These are phyloP conservation scores for Megalurothrips usitatus DNA, from an alignment of 2,888 invertebrate genomes.

Conservation along the genomic window DNA sequence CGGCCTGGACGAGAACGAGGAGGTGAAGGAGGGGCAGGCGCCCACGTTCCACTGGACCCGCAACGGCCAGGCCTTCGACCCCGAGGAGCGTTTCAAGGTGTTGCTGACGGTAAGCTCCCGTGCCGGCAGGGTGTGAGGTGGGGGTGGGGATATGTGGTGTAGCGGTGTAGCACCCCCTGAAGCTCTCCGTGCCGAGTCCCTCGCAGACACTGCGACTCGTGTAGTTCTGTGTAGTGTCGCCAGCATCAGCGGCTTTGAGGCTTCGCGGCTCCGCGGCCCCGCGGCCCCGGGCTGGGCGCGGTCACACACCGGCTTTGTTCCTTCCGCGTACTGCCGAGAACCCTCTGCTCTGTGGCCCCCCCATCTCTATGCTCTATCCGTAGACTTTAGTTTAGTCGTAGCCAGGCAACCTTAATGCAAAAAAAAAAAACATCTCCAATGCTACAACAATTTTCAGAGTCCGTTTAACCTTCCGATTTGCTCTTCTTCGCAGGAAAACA, in stretches of 20 bases:
- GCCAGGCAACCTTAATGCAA: neutral
- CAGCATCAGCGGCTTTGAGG: too few species aligned
- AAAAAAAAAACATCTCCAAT: neutral
- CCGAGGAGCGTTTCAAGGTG: constrained; percentile 88
- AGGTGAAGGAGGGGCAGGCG: constrained; percentile 67
- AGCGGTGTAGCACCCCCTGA: too few species aligned
- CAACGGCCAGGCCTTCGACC: constrained; percentile 79
- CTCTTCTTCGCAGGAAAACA: constrained; percentile 18
- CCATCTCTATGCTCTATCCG: neutral
- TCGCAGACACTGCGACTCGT: too few species aligned
- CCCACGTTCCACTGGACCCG: constrained; percentile 78
- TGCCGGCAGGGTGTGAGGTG: neutral
- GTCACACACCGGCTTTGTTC: too few species aligned
- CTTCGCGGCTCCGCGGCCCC: too few species aligned
- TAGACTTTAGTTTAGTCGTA: neutral
- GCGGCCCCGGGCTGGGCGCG: too few species aligned
- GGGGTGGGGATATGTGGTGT: too few species aligned
- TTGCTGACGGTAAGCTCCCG: constrained; percentile 55
- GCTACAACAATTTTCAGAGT: neutral
- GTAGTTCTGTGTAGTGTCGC: too few species aligned
- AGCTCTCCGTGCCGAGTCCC: too few species aligned
- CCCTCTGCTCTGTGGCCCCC: too few species aligned
- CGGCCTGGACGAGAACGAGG: constrained; percentile 63
- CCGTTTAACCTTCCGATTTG: neutral
- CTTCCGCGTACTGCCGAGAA: too few species aligned